Percentiles rank a stretch among this genome's conserved stretches.
These are phyloP conservation scores for Spodoptera litura DNA, from an alignment of 1,140 invertebrate species.

Conservation along the genomic window DNA sequence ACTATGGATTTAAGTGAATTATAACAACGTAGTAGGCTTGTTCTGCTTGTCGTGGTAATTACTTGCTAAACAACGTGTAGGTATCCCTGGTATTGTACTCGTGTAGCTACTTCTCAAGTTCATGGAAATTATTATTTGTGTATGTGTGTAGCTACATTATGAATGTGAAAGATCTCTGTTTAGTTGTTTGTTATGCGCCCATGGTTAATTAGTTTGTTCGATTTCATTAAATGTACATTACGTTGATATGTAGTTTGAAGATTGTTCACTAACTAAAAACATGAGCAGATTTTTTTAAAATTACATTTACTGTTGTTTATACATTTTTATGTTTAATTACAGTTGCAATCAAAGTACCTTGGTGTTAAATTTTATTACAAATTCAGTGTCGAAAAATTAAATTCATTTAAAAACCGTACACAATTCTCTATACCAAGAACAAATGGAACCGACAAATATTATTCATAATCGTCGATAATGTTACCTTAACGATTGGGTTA, in stretches of 20 bases:
- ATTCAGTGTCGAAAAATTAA: no score
- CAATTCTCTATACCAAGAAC: not conserved
- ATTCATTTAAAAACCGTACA: not conserved
- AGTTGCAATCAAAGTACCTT: no score
- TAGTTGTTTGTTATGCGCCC: not conserved
- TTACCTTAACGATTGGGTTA: constrained; percentile 39
- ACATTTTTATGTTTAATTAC: no score
- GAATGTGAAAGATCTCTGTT: not conserved
- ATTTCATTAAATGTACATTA: no score
- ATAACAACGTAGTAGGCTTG: constrained; percentile 16
- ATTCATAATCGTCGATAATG: constrained; percentile 43
- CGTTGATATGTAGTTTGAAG: no score
- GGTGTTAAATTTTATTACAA: no score
- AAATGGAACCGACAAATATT: constrained; percentile 47
- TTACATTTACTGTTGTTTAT: no score
- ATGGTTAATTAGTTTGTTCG: not conserved
- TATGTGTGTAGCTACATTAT: not conserved
- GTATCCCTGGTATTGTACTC: not conserved
- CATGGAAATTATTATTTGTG: not conserved
- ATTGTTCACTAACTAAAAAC: no score
- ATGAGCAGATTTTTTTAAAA: no score
- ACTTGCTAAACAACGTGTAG: constrained; percentile 11
- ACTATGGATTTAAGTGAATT: constrained; percentile 36
- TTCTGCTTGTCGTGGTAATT: constrained; percentile 27
- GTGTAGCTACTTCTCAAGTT: not conserved